Evolutionary conservation across 2,888 invertebrate genomes (phyloP), one percentile per base, ranked within the genome.

Genomic region (Anodontia alba): DNA sequence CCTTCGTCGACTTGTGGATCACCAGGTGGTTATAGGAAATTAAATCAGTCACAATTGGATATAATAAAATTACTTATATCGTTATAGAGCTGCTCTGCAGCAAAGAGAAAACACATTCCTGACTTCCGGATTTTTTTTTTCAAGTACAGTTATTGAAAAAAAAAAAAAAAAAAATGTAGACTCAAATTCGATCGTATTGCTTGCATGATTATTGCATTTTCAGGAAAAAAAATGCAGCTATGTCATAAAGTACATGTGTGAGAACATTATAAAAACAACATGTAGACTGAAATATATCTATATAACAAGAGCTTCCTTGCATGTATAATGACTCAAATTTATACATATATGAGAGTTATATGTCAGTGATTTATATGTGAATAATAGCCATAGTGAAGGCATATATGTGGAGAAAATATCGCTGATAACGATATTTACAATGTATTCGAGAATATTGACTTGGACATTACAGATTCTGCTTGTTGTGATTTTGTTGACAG

Each of bases 41-140:
- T 29, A 33, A 23, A 33, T 62, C 8, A 62, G 12, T 33, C 17
- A 62, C 62, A 62, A 62, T 62, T 62, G 62, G 20, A 62, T 62
- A 33, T 62, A 62, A 33, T 62, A 20, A 62, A 33, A 62, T 62
- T 62, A 62, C 62, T 62, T 62, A 62, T 62, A 62, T 33, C 33
- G 23, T 62, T 62, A 62, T 33, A 62, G 33, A 26, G n/a, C n/a
- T 54, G 54, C 26, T 20, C 7, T 38, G 38, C 12, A n/a, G n/a
- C n/a, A n/a, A n/a, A n/a, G n/a, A n/a, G n/a, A n/a, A n/a, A n/a
- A 51, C 7, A 51, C 8, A 15, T 26, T 26, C 10, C 15, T 54
- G 8, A 26, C 54, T 54, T 54, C 54, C 54, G 54, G 54, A 54
- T 54, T 54, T 54, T 54, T 54, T 29, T 15, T 8, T 12, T 8